Base-by-base conservation (phyloP, 2,888 invertebrate genomes). In the Lissonota sp. region DNA sequence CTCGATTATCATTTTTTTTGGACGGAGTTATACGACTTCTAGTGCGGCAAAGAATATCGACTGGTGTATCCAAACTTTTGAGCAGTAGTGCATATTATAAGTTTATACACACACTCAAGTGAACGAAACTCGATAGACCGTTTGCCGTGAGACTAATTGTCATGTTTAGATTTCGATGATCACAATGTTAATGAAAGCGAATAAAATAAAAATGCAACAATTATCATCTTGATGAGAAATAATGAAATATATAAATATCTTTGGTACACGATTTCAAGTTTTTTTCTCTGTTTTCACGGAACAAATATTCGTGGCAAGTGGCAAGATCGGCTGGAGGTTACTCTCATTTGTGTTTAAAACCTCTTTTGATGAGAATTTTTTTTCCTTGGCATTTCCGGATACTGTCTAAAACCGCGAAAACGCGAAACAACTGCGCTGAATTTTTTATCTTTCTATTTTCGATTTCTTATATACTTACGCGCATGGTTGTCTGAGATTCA, bases 221-320 rank as follows among this genome's bases (percentile, higher is more conserved):
- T 49, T 81, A 55, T 79, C 60, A 63, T 58, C 77, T 55, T 60
- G 67, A 69, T 74, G 63, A 74, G 70, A 79, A 74, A 73, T n/a
- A 66, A 78, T 72, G 63, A 75, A 64, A 71, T 76, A 77, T 78
- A 84, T 80, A 83, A 85, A 82, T 85, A 85, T 85, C 85, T 85
- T 85, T 86, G 86, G 86, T 86, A 83, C 72, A 78, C 70, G 76
- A 78, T 78, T 57, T 70, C 53, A 71, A 58, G 8, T 62, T 60
- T 66, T 62, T 8, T 51, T 6, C 49, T 63, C n/a, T 75, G 53
- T 57, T 58, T 16, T 75, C 60, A 74, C 67, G 70, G 62, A 82
- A 79, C 71, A 64, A 75, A 69, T 55, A 57, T 79, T 80, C 71
- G 69, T 72, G 84, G 84, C 83, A 84, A 84, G 84, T 72, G 84